These are phyloP conservation scores for Leptoteleia sp. DNA, from an alignment of 1,140 invertebrate species.

Conservation along the genomic window DNA sequence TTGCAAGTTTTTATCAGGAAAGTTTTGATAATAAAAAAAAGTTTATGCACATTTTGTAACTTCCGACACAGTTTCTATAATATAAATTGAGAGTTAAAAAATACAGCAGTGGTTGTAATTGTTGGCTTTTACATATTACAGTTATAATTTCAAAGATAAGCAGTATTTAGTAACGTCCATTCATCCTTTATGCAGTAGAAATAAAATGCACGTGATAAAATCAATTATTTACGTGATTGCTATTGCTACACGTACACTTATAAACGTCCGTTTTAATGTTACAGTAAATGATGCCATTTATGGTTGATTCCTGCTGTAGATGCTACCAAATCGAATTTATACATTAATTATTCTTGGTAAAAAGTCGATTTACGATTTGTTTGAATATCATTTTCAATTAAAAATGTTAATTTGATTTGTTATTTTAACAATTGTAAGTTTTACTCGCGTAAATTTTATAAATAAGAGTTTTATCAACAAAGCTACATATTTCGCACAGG, in stretches of 20 bases:
- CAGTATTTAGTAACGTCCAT: constrained; percentile 20
- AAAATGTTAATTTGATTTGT: too few relatives aligned
- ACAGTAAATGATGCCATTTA: constrained; percentile 27
- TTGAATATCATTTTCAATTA: too few relatives aligned
- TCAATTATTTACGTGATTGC: constrained; percentile 51
- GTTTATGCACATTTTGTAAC: not conserved
- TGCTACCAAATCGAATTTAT: constrained; percentile 23
- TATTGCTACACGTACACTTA: constrained; percentile 22
- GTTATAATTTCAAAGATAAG: constrained; percentile 38
- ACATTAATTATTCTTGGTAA: constrained; percentile 22
- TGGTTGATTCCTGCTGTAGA: constrained; percentile 8
- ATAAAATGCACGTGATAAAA: constrained; percentile 48
- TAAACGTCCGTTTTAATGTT: constrained; percentile 25
- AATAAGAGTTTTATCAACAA: too few relatives aligned
- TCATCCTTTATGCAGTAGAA: constrained; percentile 27
- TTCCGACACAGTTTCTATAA: constrained; percentile 2
- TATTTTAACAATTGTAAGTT: too few relatives aligned
- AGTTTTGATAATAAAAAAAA: constrained; percentile 10
- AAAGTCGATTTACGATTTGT: constrained; percentile 6
- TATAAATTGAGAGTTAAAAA: constrained; percentile 3
- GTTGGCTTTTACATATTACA: constrained; percentile 3
- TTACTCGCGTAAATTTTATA: too few relatives aligned
- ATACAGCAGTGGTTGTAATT: constrained; percentile 1
- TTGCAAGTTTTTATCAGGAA: constrained; percentile 5
- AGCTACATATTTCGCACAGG: too few relatives aligned